phyloP scores from a whole-genome alignment of 2,888 invertebrate species.

The Seira ritae region DNA sequence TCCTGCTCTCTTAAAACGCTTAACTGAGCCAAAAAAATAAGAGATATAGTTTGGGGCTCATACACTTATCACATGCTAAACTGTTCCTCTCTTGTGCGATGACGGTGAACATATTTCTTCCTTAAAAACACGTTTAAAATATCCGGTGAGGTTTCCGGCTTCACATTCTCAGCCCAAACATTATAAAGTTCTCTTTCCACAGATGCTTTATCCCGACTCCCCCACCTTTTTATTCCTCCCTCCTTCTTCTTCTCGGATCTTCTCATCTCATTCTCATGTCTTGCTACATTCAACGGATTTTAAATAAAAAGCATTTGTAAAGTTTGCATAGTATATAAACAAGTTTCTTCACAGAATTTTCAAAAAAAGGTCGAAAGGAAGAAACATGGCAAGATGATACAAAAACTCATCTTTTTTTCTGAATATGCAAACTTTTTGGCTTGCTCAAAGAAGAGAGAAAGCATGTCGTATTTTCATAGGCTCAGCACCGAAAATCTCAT shows the following conservation, averaged over 20 bases:
- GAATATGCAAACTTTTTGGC: slow-evolving; percentile 2
- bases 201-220: neutral
- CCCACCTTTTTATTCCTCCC: too few species aligned
- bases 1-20: too few species aligned
- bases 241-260: too few species aligned
- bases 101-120: neutral
- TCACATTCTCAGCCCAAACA: slow-evolving; percentile 4
- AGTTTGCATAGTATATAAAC: too few species aligned
- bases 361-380: too few species aligned
- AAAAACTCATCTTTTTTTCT: too few species aligned
- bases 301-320: too few species aligned
- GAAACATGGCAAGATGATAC: too few species aligned
- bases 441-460: neutral
- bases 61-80: slow-evolving; percentile 12
- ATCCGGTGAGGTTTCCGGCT: neutral
- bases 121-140: slow-evolving; percentile 2
- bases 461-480: slow-evolving; percentile 43
- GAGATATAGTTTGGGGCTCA: neutral
- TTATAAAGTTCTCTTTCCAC: neutral
- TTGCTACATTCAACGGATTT: too few species aligned
- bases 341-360: too few species aligned
- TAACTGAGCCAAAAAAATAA: too few species aligned
- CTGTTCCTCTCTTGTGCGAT: neutral
- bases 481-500: slow-evolving; percentile 34
- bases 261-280: too few species aligned